A percentile compares a stretch with the other conserved stretches of the same genome.
phyloP scores from a whole-genome alignment of 2,113 vertebrate genomes.

The Macaca nemestrina region DNA sequence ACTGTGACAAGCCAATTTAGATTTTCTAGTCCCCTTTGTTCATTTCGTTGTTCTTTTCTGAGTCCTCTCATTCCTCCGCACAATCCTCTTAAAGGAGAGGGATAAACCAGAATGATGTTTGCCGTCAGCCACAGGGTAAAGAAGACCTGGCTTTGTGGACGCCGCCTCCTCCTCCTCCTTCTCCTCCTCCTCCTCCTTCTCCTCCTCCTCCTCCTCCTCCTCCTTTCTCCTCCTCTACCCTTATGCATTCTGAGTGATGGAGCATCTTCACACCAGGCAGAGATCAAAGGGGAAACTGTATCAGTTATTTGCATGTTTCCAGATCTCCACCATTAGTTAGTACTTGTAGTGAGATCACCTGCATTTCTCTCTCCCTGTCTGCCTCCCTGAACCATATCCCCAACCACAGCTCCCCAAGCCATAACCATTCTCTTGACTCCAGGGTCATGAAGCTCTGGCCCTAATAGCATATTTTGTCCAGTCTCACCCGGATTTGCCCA shows the following conservation, averaged over 20 bases:
- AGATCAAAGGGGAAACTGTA: background rate
- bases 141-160: background rate
- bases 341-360: background rate
- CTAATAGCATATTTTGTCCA: background rate
- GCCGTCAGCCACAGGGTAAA: background rate
- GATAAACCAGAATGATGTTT: background rate
- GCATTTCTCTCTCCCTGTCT: background rate
- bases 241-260: no score
- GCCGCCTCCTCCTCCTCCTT: background rate
- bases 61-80: background rate
- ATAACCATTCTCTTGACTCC: background rate
- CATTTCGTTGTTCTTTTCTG: background rate
- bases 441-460: background rate
- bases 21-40: background rate
- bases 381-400: background rate
- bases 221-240: background rate
- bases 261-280: background rate
- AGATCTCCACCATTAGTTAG: background rate
- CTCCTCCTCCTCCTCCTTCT: background rate
- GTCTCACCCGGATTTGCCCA: background rate
- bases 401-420: background rate
- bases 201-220: accelerated
- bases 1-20: no score
- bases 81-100: background rate
- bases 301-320: background rate